These are phyloP conservation scores for Trichonephila clavipes DNA, from an alignment of 1,140 invertebrate genomes.

Conservation along the genomic window DNA sequence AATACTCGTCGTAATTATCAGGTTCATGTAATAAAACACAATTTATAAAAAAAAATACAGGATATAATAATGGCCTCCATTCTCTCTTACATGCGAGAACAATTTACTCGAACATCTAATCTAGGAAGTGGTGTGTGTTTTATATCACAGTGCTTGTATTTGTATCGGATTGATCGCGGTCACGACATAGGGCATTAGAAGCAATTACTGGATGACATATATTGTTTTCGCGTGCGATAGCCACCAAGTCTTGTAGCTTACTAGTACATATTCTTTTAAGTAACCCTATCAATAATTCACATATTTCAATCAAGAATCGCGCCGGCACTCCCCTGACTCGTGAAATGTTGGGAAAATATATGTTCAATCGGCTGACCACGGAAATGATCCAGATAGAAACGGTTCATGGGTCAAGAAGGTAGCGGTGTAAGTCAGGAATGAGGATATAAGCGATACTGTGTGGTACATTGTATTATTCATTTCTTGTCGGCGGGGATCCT, in stretches of 20 bases:
- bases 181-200: slow-evolving; percentile 23
- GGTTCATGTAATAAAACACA: not conserved
- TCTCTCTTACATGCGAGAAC: not conserved
- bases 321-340: slow-evolving; percentile 1
- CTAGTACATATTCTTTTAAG: slow-evolving; percentile 19
- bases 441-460: no score
- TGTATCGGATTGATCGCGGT: slow-evolving; percentile 43
- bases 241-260: not conserved
- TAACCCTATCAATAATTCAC: slow-evolving; percentile 66
- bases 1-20: not conserved
- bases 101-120: not conserved
- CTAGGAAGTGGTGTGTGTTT: slow-evolving; percentile 22
- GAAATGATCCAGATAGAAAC: slow-evolving; percentile 13
- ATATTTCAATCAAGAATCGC: slow-evolving; percentile 38
- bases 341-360: not conserved
- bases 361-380: slow-evolving; percentile 9
- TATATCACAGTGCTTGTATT: not conserved
- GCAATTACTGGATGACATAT: slow-evolving; percentile 64
- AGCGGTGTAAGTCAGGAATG: not conserved
- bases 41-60: not conserved
- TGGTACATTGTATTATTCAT: no score
- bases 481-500: no score
- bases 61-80: not conserved
- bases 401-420: not conserved
- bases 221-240: slow-evolving; percentile 58